A percentile compares a stretch with the other conserved stretches of the same genome.
phyloP scores from a whole-genome alignment of 2,797 vertebrate genomes.

The Ceryle rudis region DNA sequence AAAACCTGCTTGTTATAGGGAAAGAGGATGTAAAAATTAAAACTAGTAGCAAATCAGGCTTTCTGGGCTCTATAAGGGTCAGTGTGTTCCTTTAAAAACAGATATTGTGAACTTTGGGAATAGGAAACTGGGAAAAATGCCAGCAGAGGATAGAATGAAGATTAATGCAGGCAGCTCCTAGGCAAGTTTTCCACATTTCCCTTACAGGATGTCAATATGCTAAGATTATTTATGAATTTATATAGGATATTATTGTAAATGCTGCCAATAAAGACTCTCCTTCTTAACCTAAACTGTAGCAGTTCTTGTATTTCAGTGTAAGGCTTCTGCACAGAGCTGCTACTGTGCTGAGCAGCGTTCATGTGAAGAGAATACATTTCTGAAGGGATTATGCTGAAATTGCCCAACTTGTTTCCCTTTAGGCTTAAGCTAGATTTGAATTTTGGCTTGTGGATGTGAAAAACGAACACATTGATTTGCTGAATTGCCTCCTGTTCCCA shows the following conservation, averaged over 20 bases:
- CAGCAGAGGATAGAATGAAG: constrained; percentile 63
- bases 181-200: constrained; percentile 50
- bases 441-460: constrained; percentile 51
- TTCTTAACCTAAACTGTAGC: not conserved
- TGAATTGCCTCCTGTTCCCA: constrained; percentile 41
- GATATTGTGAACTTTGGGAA: constrained; percentile 36
- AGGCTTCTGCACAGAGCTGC: constrained; percentile 38
- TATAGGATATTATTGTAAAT: constrained; percentile 39
- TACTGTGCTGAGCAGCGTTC: constrained; percentile 20
- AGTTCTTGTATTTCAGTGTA: not conserved
- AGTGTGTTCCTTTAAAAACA: constrained; percentile 62
- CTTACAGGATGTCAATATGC: constrained; percentile 51
- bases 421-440: constrained; percentile 59
- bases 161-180: constrained; percentile 41
- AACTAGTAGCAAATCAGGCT: not conserved
- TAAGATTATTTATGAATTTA: constrained; percentile 40
- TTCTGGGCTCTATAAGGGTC: not conserved
- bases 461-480: not conserved
- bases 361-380: constrained; percentile 60
- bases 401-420: constrained; percentile 55
- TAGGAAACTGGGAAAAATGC: constrained; percentile 67
- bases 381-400: constrained; percentile 62
- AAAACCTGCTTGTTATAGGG: not conserved
- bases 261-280: not conserved
- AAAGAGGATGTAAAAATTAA: not conserved